These are phyloP conservation scores for Crambe crambe DNA, from an alignment of 37 sponge, comb jelly and placozoan species.

Conservation along the genomic window DNA sequence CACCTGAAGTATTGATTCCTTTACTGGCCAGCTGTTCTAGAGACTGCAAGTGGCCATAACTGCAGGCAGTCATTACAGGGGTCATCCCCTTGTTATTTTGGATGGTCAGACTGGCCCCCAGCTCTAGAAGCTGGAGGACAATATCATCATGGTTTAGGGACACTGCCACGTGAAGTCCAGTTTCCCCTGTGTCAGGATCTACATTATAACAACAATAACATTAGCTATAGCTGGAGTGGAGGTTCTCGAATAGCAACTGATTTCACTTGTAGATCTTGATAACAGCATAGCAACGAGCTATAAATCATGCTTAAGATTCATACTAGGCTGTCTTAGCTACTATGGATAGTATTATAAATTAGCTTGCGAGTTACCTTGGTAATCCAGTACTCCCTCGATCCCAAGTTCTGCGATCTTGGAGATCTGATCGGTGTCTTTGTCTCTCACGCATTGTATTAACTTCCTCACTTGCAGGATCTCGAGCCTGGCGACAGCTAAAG, in stretches of 20 bases:
- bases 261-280: no score
- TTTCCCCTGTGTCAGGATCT: slow-evolving; percentile 83
- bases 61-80: slow-evolving; percentile 85
- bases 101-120: slow-evolving; percentile 51
- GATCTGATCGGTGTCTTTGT: slow-evolving; percentile 74
- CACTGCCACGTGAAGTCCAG: slow-evolving; percentile 86
- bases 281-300: no score
- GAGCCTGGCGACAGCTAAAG: slow-evolving; percentile 72
- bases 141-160: slow-evolving; percentile 66
- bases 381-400: slow-evolving; percentile 71
- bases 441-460: slow-evolving; percentile 83
- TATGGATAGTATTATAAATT: no score
- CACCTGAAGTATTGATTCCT: slow-evolving; percentile 59
- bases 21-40: slow-evolving; percentile 66
- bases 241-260: not conserved
- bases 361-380: slow-evolving; percentile 71
- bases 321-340: not conserved
- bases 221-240: no score
- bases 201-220: not conserved
- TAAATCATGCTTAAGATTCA: not conserved
- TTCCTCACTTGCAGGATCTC: slow-evolving; percentile 93
- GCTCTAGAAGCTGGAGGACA: slow-evolving; percentile 61
- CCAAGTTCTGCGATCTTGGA: slow-evolving; percentile 78
- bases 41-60: slow-evolving; percentile 86
- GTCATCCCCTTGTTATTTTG: slow-evolving; percentile 68